Evolutionary conservation across 2,888 invertebrate species (phyloP).

Genomic region (Limenitis camilla): DNA sequence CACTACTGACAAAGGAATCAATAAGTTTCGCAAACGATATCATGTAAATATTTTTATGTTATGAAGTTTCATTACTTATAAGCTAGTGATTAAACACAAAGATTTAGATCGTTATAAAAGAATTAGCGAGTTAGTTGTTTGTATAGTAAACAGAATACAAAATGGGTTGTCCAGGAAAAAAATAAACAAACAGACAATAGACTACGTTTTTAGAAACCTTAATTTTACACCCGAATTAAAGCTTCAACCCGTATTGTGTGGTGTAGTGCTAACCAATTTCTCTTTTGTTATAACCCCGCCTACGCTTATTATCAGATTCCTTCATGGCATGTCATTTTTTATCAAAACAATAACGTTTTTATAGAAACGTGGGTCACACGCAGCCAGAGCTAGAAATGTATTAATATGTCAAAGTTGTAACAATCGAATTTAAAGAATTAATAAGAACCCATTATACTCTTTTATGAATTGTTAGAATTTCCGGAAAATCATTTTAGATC

Average conservation of each 20-base stretch:
- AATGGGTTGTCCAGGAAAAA: constrained; percentile 42
- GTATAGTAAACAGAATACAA: constrained; percentile 51
- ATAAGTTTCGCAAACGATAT: no score
- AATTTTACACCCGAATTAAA: constrained; percentile 72
- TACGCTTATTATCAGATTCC: constrained; percentile 70
- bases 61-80: no score
- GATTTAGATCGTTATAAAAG: not conserved
- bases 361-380: constrained; percentile 40
- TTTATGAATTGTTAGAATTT: no score
- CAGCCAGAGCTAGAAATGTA: constrained; percentile 20
- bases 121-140: not conserved
- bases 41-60: no score
- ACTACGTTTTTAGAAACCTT: constrained; percentile 58
- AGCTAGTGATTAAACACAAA: no score
- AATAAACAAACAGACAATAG: constrained; percentile 46
- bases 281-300: constrained; percentile 66
- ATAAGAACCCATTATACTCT: not conserved
- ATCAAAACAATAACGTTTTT: constrained; percentile 71
- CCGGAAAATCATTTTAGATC: no score
- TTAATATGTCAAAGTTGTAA: constrained; percentile 54
- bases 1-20: no score
- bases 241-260: constrained; percentile 57
- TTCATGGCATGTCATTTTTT: constrained; percentile 70
- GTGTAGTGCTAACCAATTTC: constrained; percentile 66
- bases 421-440: constrained; percentile 38